Percentiles rank a stretch among this genome's conserved stretches.
Conservation (phyloP, 1,140 invertebrate species). For the Mamestra configurata region DNA sequence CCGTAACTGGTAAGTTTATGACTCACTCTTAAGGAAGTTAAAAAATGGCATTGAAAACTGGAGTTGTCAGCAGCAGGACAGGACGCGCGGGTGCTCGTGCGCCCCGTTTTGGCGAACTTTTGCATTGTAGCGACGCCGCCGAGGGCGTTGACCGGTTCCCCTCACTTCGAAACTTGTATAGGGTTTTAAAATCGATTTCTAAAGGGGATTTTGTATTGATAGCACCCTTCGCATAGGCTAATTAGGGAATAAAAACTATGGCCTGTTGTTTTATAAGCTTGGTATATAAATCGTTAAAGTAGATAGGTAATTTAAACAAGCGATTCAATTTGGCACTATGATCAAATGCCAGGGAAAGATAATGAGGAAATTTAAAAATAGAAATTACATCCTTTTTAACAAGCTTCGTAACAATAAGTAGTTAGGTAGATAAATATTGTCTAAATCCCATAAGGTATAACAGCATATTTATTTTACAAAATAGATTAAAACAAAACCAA, state of each 20-base stretch:
- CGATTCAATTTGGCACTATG: too few species aligned
- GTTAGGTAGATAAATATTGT: too few species aligned
- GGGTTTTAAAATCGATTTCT: conserved; percentile 85
- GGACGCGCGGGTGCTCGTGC: conserved; percentile 57
- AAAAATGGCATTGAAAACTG: conserved; percentile 48
- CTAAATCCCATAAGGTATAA: too few species aligned
- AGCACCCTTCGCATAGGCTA: background rate
- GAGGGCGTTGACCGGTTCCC: conserved; percentile 81
- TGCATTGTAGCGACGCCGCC: conserved; percentile 71
- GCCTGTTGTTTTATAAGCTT: background rate
- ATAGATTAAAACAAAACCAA: background rate
- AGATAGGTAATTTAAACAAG: too few species aligned
- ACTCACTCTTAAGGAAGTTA: conserved; percentile 54
- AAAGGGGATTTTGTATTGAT: conserved; percentile 1
- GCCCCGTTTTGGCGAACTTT: conserved; percentile 79
- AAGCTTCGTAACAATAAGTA: too few species aligned
- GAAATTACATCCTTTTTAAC: too few species aligned
- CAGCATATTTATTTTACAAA: conserved; percentile 20
- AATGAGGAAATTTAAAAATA: too few species aligned
- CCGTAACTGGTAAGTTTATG: conserved; percentile 45
- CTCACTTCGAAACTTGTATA: conserved; percentile 73
- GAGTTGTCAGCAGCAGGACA: conserved; percentile 48
- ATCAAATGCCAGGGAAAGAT: background rate
- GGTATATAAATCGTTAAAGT: background rate
- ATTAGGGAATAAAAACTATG: background rate